Evolutionary conservation across 1,140 invertebrate genomes (phyloP), one percentile per base, ranked within the genome.

Genomic region (Mamestra configurata): DNA sequence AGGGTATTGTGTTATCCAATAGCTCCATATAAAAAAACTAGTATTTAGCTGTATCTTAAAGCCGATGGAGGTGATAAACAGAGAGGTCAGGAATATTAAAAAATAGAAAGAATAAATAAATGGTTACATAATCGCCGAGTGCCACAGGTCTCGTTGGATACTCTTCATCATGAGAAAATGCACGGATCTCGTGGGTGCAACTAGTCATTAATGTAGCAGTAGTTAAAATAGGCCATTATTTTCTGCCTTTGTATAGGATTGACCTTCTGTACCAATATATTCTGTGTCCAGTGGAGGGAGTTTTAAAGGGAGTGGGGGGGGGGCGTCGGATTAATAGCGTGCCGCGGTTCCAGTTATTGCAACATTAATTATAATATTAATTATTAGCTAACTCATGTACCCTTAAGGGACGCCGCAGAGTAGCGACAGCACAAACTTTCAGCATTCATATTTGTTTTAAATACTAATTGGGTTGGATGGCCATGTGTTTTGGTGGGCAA

Each of bases 311-410:
- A 27, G 53, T 11, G 6, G 27, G 73, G 18, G 59, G 59, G 22
- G 75, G 55, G 40, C 40, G 20, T 13, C 57, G 86, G 85, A 86
- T 88, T 86, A 88, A 89, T 86, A 82, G 83, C 85, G 81, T 77
- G 43, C 79, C 79, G 88, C 80, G 90, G 89, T 90, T 88, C 71
- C 81, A 84, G 86, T 87, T 90, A 90, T 90, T 84, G 86, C 83
- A 85, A 92, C 88, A 92, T 93, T 93, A 88, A 92, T 93, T 92
- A 91, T 91, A 93, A 93, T 93, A 93, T 93, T 92, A 92, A 93
- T 92, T 93, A 93, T 93, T 93, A 92, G 89, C 88, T 92, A 90
- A 91, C 87, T 91, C 88, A 84, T 87, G 87, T 89, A 84, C 79
- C 84, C 89, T 82, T 86, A 73, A 82, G 89, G 86, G 86, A 85